phyloP scores from a whole-genome alignment of 2,888 invertebrate genomes.

The Ectropis crepuscularia region DNA sequence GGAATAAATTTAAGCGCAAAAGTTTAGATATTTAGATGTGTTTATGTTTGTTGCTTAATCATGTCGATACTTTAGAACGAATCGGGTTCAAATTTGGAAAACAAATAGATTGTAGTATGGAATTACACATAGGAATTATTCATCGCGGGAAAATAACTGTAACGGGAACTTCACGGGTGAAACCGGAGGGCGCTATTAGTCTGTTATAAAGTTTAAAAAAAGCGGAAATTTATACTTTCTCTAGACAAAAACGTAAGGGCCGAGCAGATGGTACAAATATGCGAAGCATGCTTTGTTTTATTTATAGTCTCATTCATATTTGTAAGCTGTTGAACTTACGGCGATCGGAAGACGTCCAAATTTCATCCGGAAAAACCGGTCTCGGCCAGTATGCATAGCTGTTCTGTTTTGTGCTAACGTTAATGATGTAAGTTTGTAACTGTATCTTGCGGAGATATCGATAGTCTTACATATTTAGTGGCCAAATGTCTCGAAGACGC shows the following conservation, averaged over 20 bases:
- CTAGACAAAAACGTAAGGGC: constrained; percentile 6
- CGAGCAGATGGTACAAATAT: constrained; percentile 10
- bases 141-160: no score
- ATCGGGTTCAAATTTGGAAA: no score
- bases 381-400: constrained; percentile 36
- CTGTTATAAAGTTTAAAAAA: constrained; percentile 3
- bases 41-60: no score
- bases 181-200: not conserved
- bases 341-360: constrained; percentile 43
- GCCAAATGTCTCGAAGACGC: not conserved
- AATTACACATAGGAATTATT: no score
- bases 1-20: no score
- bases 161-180: not conserved
- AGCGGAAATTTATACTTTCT: constrained; percentile 14
- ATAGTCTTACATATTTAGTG: constrained; percentile 25
- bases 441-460: constrained; percentile 36
- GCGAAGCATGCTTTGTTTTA: constrained; percentile 28
- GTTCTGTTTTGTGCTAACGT: constrained; percentile 37
- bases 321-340: constrained; percentile 37
- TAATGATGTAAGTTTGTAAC: constrained; percentile 45
- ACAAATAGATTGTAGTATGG: no score
- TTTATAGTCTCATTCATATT: constrained; percentile 42
- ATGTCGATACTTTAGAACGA: no score
- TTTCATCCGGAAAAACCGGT: constrained; percentile 46
- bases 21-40: no score